These are phyloP conservation scores for Embiotoca jacksoni DNA, from an alignment of 2,113 vertebrate species.

Conservation along the genomic window DNA sequence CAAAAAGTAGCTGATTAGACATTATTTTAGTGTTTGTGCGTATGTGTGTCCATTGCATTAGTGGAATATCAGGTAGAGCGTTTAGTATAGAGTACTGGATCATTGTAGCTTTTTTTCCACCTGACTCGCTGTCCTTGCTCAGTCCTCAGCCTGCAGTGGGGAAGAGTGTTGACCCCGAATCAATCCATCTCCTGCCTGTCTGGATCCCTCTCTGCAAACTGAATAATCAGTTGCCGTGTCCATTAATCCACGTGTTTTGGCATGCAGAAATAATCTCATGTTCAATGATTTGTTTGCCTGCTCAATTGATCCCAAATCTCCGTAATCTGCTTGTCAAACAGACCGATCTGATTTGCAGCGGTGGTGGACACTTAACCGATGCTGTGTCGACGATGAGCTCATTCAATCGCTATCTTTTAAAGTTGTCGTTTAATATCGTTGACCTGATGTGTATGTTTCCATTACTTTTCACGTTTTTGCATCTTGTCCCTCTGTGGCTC, in stretches of 20 bases:
- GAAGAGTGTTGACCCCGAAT: conserved; percentile 31
- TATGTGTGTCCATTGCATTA: neutral
- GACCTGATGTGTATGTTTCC: neutral
- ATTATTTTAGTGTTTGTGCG: neutral
- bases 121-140: conserved; percentile 65
- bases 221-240: conserved; percentile 34
- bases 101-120: conserved; percentile 58
- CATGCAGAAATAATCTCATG: conserved; percentile 18
- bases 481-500: neutral
- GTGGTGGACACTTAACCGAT: neutral
- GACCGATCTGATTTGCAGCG: conserved; percentile 1
- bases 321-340: conserved; percentile 42
- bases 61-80: neutral
- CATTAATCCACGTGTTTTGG: conserved; percentile 36
- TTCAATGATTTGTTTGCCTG: conserved; percentile 15
- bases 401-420: neutral
- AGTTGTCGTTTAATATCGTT: neutral
- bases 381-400: conserved; percentile 8
- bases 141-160: conserved; percentile 54
- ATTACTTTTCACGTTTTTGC: neutral
- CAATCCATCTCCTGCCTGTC: conserved; percentile 23
- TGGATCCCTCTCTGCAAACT: conserved; percentile 13
- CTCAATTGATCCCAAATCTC: neutral
- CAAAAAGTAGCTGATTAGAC: neutral
- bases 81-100: neutral